Base-by-base conservation (phyloP, 30 jellyfish, hydroid and myxozoan genomes). In the Hydra vulgaris region DNA sequence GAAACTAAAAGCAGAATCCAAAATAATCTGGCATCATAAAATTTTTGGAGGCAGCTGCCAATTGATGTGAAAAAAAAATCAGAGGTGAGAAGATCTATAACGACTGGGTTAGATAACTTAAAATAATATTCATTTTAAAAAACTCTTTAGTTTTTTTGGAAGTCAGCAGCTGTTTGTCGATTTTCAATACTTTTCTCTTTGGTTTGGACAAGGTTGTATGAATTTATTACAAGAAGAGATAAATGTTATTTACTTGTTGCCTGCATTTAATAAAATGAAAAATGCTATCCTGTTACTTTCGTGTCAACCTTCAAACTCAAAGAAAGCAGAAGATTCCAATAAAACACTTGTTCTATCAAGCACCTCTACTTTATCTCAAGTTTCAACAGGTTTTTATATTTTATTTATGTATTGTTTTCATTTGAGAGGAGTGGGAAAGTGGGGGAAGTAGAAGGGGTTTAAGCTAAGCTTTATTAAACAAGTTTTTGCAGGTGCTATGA, bases 351-450 rank as follows among this genome's bases (percentile, higher is more conserved):
- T 23, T 73, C 55, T 20, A 4, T 73, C 81, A 21, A 21, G 67
- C 66, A 21, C 73, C 40, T 73, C 81, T 73, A 73, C 81, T 26
- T 19, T 73, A 7, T 73, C 81, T 19, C 81, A 73, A 25, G 81
- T 73, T 73, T 73, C 81, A 1, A 3, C 66, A 4, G 81, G 81
- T 73, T n/a, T n/a, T n/a, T n/a, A n/a, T n/a, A n/a, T n/a, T n/a
- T n/a, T n/a, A n/a, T n/a, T n/a, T n/a, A n/a, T n/a, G n/a, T n/a
- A n/a, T n/a, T n/a, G n/a, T n/a, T n/a, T n/a, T n/a, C n/a, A n/a
- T n/a, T n/a, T n/a, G n/a, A n/a, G n/a, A n/a, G n/a, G n/a, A n/a
- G n/a, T n/a, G n/a, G n/a, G n/a, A n/a, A n/a, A n/a, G n/a, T n/a
- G n/a, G n/a, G n/a, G n/a, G n/a, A n/a, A n/a, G n/a, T n/a, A n/a